phyloP scores from a whole-genome alignment of 2,113 vertebrate species.

The Dasyprocta punctata region DNA sequence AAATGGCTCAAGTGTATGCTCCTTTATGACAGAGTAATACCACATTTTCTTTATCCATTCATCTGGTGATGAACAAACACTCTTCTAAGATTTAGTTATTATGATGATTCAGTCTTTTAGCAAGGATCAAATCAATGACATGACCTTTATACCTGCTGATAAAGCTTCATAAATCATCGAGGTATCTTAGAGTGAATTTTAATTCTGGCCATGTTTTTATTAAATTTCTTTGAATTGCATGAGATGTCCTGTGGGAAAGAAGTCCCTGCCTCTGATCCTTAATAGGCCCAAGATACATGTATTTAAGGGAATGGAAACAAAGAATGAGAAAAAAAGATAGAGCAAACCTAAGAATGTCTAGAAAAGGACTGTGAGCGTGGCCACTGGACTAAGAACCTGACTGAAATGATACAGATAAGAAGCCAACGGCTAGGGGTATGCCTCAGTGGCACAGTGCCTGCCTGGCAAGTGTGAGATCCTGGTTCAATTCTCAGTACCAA shows the following conservation, averaged over 20 bases:
- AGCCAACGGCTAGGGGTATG: neutral
- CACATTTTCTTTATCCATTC: neutral
- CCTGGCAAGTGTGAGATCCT: too few species aligned
- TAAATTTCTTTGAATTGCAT: constrained; percentile 18
- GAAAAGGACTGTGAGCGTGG: neutral
- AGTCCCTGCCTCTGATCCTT: neutral
- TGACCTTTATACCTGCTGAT: neutral
- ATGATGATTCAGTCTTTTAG: neutral
- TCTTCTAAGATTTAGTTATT: neutral
- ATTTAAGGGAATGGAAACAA: constrained; percentile 1
- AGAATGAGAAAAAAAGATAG: neutral
- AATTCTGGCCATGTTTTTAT: neutral
- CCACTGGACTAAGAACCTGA: neutral
- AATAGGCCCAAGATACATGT: neutral
- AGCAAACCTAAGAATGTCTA: neutral
- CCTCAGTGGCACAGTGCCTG: too few species aligned
- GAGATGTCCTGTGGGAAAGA: neutral
- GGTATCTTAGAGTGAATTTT: neutral
- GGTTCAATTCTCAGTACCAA: too few species aligned
- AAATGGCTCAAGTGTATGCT: neutral
- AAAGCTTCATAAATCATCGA: constrained; percentile 12
- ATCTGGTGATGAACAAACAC: neutral
- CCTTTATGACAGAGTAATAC: neutral
- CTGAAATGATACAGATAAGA: neutral
- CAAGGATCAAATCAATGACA: neutral